A percentile compares a stretch with the other conserved stretches of the same genome.
Evolutionary conservation across 2,797 vertebrate genomes (phyloP).

Genomic region (Fratercula arctica): DNA sequence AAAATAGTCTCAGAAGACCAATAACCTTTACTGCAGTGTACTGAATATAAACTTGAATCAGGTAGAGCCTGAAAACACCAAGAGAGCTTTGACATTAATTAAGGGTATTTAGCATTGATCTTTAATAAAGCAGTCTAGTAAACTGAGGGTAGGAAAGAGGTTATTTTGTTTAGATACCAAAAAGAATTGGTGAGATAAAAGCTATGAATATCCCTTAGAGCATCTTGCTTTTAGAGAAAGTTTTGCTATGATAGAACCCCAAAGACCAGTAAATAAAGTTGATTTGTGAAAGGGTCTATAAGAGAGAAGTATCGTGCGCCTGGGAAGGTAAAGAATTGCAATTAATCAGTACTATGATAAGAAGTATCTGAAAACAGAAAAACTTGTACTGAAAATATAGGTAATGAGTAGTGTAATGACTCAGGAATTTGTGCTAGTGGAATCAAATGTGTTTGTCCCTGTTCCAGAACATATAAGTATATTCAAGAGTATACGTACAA

Average conservation of each 20-base stretch:
- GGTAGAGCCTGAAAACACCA: neutral
- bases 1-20: constrained; percentile 3
- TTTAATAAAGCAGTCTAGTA: neutral
- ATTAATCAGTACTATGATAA: neutral
- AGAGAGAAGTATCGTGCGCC: neutral
- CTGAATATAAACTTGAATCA: neutral
- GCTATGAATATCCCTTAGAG: neutral
- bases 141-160: neutral
- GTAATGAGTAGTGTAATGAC: neutral
- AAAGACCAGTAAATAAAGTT: neutral
- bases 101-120: neutral
- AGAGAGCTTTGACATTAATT: neutral
- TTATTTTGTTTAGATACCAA: neutral
- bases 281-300: neutral
- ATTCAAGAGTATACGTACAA: neutral
- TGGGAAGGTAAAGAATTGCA: neutral
- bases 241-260: neutral
- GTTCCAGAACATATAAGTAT: neutral
- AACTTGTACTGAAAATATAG: neutral
- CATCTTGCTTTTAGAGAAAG: neutral
- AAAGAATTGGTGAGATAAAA: neutral
- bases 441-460: neutral
- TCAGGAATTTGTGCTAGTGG: neutral
- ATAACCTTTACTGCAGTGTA: neutral
- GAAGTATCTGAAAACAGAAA: neutral